Conservation (phyloP, 2,888 invertebrate species). For the Caenorhabditis sp. region DNA sequence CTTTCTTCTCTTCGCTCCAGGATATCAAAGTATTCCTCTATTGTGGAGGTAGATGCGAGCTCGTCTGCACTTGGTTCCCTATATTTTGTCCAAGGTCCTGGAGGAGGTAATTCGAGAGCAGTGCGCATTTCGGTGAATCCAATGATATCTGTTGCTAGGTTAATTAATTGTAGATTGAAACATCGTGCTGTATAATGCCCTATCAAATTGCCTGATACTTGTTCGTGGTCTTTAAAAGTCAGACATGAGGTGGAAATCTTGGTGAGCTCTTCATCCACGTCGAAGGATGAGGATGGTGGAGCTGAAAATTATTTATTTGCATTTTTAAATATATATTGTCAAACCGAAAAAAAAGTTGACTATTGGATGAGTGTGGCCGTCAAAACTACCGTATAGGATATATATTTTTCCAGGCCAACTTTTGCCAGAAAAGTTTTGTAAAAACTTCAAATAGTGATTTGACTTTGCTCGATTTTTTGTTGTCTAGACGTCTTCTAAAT, state of each 20-base stretch:
- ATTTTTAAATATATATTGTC: constrained; percentile 10
- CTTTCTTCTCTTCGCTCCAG: constrained; percentile 16
- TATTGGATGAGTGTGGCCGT: no score
- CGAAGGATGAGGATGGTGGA: constrained; percentile 17
- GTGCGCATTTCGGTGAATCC: constrained; percentile 29
- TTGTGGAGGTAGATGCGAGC: constrained; percentile 16
- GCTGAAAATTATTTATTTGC: constrained; percentile 16
- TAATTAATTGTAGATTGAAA: constrained; percentile 19
- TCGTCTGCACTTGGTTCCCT: constrained; percentile 14
- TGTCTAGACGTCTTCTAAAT: no score
- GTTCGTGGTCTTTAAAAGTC: constrained; percentile 18
- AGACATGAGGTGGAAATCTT: constrained; percentile 24
- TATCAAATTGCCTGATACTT: constrained; percentile 26
- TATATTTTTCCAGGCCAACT: no score
- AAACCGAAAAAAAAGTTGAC: no score
- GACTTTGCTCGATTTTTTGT: no score
- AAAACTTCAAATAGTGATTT: no score
- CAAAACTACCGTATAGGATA: no score
- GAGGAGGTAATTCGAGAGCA: constrained; percentile 29
- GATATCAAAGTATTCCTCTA: constrained; percentile 33
- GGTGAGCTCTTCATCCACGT: constrained; percentile 24
- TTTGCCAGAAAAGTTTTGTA: no score
- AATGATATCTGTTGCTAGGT: constrained; percentile 19
- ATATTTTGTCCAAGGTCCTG: constrained; percentile 29
- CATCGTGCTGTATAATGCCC: constrained; percentile 9